Evolutionary conservation across 1,140 invertebrate genomes (phyloP), one percentile per base, ranked within the genome.

Genomic region (Ctenoplectra terminalis): DNA sequence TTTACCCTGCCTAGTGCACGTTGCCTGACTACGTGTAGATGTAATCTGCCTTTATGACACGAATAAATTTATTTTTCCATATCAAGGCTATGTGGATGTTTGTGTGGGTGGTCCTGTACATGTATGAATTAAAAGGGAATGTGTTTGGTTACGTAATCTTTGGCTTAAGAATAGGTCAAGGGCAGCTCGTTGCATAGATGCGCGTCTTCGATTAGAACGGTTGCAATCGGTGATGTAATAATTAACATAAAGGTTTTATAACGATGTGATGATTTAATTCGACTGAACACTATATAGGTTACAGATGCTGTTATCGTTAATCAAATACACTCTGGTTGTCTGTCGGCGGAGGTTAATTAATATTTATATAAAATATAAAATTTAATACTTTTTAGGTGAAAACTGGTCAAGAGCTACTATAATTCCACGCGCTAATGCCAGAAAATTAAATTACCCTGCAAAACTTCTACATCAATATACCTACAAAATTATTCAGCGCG

Each of bases 61-160:
- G 69, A 52, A 63, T 72, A 72, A 72, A 79, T 79, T 79, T 79
- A 72, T 72, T 72, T 72, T 43, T 29, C 56, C 34, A 20, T 72
- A 72, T 40, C 67, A 31, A 13, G 1, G 26, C 11, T 20, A 17
- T 31, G 34, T 31, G 46, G 7, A 50, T 26, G 29, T 20, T 26
- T 34, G 8, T 40, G 9, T 40, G 40, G 4, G 40, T 9, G 4
- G 13, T 1, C n/a, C 7, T 56, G 52, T 58, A 29, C 26, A 40
- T 50, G 34, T 71, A 20, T 40, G n/a, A 2, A 58, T 60, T 73
- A 46, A 40, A 31, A 34, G 50, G 6, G 63, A 40, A 56, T 29
- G 52, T 11, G 61, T 6, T 20, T 52, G 64, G 48, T 77, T 48
- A 34, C 48, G 54, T 50, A 78, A 78, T 43, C 63, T 70, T 37